A percentile compares a stretch with the other conserved stretches of the same genome.
phyloP scores from a whole-genome alignment of 2,113 vertebrate species.

The Chlamydotis undulata region DNA sequence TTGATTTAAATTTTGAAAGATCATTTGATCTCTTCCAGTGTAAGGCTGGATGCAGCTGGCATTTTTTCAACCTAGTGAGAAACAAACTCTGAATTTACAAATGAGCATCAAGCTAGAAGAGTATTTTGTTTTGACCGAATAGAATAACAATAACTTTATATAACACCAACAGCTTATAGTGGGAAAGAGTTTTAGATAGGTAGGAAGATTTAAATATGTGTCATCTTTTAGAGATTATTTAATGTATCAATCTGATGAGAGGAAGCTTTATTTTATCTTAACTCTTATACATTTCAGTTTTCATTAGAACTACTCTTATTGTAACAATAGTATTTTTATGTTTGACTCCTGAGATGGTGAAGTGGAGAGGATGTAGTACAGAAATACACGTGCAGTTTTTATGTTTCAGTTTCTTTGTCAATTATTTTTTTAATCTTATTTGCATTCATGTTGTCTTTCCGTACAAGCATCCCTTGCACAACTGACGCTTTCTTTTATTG shows the following conservation, averaged over 20 bases:
- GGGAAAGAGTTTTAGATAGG: background rate
- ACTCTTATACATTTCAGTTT: background rate
- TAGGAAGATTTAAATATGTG: background rate
- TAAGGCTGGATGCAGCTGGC: background rate
- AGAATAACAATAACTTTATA: background rate
- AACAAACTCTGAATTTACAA: background rate
- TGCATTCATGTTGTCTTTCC: conserved; percentile 34
- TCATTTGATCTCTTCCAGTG: background rate
- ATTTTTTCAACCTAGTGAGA: background rate
- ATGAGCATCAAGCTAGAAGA: background rate
- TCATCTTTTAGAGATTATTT: background rate
- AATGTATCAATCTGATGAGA: background rate
- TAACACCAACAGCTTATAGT: background rate
- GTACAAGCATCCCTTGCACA: background rate
- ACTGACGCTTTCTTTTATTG: conserved; percentile 56
- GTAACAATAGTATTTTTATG: conserved; percentile 11
- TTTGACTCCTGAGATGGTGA: conserved; percentile 21
- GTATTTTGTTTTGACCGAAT: background rate
- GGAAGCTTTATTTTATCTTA: background rate
- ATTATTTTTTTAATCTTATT: conserved; percentile 17
- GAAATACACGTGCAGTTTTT: background rate
- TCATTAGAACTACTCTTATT: conserved; percentile 5
- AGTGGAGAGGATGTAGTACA: background rate
- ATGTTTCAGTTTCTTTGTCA: conserved; percentile 27
- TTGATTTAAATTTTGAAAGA: background rate